Evolutionary conservation across 2,113 vertebrate genomes (phyloP).

Genomic region (Sylvia atricapilla): DNA sequence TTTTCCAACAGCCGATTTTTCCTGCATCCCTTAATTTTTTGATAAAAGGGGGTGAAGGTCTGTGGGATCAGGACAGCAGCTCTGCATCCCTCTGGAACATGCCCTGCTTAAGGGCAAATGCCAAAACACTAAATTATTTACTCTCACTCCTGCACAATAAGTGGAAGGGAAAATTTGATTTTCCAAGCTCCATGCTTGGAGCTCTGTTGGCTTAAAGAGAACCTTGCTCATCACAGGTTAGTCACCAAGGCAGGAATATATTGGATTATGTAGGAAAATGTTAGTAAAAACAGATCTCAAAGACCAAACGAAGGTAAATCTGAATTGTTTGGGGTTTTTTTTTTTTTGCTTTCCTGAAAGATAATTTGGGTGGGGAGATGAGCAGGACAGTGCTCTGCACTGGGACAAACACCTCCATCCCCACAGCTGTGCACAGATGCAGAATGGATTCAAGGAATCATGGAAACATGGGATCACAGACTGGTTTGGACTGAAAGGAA

Average conservation of each 20-base stretch:
- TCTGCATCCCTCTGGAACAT: background rate
- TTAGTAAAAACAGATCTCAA: background rate
- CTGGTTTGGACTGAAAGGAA: background rate
- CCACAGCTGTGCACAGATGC: accelerated
- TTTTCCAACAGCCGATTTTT: background rate
- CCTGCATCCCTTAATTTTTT: background rate
- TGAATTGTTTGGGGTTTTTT: background rate
- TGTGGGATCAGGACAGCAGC: background rate
- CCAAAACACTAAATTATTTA: background rate
- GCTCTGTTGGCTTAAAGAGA: background rate
- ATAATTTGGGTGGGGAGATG: background rate
- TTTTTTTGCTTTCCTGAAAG: background rate
- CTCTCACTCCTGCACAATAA: background rate
- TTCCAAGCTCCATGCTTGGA: background rate
- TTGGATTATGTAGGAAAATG: background rate
- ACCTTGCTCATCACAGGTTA: background rate
- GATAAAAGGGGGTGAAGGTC: background rate
- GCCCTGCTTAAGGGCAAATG: background rate
- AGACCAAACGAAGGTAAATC: background rate
- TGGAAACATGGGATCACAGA: background rate
- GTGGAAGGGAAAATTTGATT: background rate
- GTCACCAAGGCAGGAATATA: background rate
- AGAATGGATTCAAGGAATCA: background rate
- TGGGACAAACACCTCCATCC: background rate
- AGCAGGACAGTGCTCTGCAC: background rate